Percentiles rank a stretch among this genome's conserved stretches.
Evolutionary conservation across 1,140 invertebrate genomes (phyloP).

Genomic region (Zophobas atratus): DNA sequence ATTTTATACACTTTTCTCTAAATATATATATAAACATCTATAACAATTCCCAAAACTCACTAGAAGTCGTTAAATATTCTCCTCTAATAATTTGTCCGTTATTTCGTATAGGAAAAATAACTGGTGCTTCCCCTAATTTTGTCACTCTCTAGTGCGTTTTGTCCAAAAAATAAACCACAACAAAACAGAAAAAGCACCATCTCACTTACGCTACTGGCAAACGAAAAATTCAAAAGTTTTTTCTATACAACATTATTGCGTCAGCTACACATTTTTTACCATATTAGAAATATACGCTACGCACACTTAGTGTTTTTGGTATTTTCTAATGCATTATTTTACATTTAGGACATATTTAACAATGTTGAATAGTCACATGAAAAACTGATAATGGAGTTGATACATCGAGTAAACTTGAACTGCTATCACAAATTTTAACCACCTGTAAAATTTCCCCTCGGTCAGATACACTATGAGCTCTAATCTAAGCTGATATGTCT

Average conservation of each 20-base stretch:
- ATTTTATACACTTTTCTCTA: slow-evolving; percentile 29
- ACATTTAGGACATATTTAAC: slow-evolving; percentile 53
- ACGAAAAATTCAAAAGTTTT: background rate
- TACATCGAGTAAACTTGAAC: slow-evolving; percentile 6
- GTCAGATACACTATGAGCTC: background rate
- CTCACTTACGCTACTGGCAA: slow-evolving; percentile 4
- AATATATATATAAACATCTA: slow-evolving; percentile 29
- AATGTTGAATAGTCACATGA: background rate
- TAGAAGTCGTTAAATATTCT: slow-evolving; percentile 24
- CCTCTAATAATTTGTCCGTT: background rate
- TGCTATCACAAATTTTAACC: slow-evolving; percentile 44
- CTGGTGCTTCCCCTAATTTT: slow-evolving; percentile 33
- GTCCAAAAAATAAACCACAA: background rate
- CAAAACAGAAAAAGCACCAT: slow-evolving; percentile 39
- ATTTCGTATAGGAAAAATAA: background rate
- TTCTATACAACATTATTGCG: slow-evolving; percentile 66
- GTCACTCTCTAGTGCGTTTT: slow-evolving; percentile 7
- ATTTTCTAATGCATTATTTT: slow-evolving; percentile 51
- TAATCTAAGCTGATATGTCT: slow-evolving; percentile 57
- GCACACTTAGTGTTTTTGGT: slow-evolving; percentile 51
- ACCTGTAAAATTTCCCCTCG: slow-evolving; percentile 31
- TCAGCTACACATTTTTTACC: slow-evolving; percentile 66
- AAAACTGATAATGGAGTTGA: slow-evolving; percentile 11
- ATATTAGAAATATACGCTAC: slow-evolving; percentile 63
- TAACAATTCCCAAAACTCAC: slow-evolving; percentile 29